phyloP scores from a whole-genome alignment of 2,113 vertebrate species.

The Sclerurus mexicanus region DNA sequence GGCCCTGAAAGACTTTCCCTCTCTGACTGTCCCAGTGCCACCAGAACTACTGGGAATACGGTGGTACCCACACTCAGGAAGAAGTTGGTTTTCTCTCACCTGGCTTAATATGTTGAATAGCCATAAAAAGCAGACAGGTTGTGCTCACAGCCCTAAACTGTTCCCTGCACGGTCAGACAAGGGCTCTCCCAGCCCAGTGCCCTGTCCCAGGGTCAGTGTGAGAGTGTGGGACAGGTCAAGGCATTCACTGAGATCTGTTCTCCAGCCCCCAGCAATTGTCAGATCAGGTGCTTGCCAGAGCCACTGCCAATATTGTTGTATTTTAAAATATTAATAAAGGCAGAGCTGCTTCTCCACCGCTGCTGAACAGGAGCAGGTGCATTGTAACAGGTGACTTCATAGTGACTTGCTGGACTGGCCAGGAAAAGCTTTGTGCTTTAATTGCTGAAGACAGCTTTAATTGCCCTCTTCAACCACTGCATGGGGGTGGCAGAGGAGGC shows the following conservation, averaged over 20 bases:
- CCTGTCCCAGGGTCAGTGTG: not conserved
- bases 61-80: not conserved
- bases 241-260: accelerated
- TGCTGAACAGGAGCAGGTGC: not conserved
- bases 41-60: not conserved
- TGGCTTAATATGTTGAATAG: not conserved
- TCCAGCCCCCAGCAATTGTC: not conserved
- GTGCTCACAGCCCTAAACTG: accelerated
- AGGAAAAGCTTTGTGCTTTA: not conserved
- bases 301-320: accelerated
- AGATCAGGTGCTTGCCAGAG: not conserved
- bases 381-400: not conserved
- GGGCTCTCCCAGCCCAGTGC: not conserved
- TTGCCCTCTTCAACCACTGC: not conserved
- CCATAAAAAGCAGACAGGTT: not conserved
- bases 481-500: not conserved
- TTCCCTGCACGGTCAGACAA: not conserved
- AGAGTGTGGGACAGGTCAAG: accelerated
- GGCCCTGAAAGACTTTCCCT: not conserved
- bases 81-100: not conserved
- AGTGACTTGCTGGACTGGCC: not conserved
- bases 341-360: not conserved
- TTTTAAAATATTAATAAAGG: not conserved
- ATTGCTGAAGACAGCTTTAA: not conserved
- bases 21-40: not conserved